Evolutionary conservation across 2,113 vertebrate species (phyloP), one percentile per base, ranked within the genome.

Genomic region (Oncorhynchus kisutch): DNA sequence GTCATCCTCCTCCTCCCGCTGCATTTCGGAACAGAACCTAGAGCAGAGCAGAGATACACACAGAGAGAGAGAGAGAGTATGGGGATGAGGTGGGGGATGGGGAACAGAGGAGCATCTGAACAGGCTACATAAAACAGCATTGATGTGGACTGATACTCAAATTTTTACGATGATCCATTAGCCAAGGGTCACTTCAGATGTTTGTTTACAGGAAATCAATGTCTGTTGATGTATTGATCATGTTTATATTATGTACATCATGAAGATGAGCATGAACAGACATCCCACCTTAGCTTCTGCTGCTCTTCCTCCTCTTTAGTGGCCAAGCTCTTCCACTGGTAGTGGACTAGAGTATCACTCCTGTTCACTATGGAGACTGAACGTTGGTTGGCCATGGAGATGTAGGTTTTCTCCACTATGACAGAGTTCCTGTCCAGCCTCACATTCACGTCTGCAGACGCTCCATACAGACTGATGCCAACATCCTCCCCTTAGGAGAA

Each of bases 301-400:
- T 68, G 64, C 18, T 95, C 88, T 72, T 96, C 94, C 14, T 96
- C 93, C 66, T 92, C 87, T 70, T 90, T 86, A 12, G 85, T 91
- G 72, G 88, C 88, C 88, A 90, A 93, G 45, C 70, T 39, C 45
- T 94, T 97, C 95, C 95, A 99, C 78, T 87, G 90, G 91, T 95
- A 97, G 72, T 84, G 90, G 3, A 96, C 91, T 54, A 92, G 90
- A 84, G 94, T 83, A 6, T 92, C 74, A 22, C 94, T 95, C 22
- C 13, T 86, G 75, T 97, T 97, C 81, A 89, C 74, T 79, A 99
- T 94, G 73, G 85, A 81, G 24, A 97, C 29, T 0, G 78, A 89
- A 24, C 91, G 78, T 29, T 31, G 78, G 71, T 65, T 94, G 25
- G 92, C 84, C 88, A 96, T 68, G 0, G 90, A 88, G 48, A 95